phyloP scores from a whole-genome alignment of 2,888 invertebrate species.

The Tridacna crocea region DNA sequence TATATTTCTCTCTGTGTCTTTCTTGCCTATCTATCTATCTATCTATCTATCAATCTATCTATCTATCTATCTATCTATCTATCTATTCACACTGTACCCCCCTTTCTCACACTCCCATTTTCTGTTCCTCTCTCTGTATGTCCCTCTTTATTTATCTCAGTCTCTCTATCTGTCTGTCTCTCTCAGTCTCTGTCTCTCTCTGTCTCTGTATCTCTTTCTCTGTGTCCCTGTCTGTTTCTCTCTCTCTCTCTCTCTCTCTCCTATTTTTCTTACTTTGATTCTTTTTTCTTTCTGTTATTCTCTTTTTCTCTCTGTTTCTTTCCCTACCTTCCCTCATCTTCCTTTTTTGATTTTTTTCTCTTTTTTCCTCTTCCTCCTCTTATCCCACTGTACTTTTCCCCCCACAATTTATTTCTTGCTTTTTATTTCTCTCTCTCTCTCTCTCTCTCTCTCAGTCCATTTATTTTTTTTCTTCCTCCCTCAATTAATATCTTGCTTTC shows the following conservation, averaged over 20 bases:
- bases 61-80: too few species aligned
- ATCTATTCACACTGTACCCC: too few species aligned
- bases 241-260: slow-evolving; percentile 31
- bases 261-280: slow-evolving; percentile 13
- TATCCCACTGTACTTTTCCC: slow-evolving; percentile 18
- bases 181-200: too few species aligned
- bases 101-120: slow-evolving; percentile 28
- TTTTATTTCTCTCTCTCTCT: slow-evolving; percentile 30
- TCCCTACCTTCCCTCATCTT: slow-evolving; percentile 14
- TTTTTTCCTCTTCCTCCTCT: slow-evolving; percentile 21
- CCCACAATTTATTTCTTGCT: slow-evolving; percentile 25
- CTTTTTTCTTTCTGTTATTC: slow-evolving; percentile 22
- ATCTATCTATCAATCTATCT: too few species aligned
- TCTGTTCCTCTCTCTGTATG: slow-evolving; percentile 34
- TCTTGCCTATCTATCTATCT: too few species aligned
- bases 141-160: slow-evolving; percentile 26
- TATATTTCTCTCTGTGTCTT: slow-evolving; percentile 31
- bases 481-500: too few species aligned
- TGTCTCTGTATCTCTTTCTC: too few species aligned
- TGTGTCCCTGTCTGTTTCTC: too few species aligned
- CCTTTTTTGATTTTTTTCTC: slow-evolving; percentile 16
- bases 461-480: too few species aligned
- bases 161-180: too few species aligned
- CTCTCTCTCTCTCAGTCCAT: slow-evolving; percentile 26
- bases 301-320: slow-evolving; percentile 22